Base-by-base conservation (phyloP, 2,888 invertebrate genomes). In the Plagiodera versicolora region DNA sequence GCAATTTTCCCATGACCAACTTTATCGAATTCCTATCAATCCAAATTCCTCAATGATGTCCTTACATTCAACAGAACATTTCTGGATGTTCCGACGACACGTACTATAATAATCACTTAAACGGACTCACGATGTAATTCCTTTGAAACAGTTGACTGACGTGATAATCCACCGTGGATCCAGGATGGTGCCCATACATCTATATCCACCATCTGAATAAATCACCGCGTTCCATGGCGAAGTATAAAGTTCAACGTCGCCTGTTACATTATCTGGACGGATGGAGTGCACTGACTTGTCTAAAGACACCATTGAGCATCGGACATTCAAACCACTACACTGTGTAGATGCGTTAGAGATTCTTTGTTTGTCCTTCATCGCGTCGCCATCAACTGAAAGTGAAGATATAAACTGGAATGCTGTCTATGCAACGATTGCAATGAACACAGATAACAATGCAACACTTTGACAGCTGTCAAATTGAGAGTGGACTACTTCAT, bases 161-260 rank as follows among this genome's bases (percentile, higher is more conserved):
- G 83, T 79, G 59, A 92, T 73, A 55, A 91, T 82, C 90, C 91
- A 91, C 16, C 85, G 79, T 1, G 81, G 73, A 67, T 88, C 85
- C 46, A 93, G 75, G 57, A 93, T 79, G 32, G 88, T 83, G 4
- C 90, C 92, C 47, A 87, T 83, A 73, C 92, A 92, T 70, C 80
- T 84, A 65, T 88, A 88, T 60, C 81, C 76, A 1, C 93, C 92
- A 72, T 92, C 86, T 0, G 85, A 81, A 76, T 86, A 90, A 54
- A 94, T 81, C 70, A 89, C 87, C 0, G 87, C 90, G 71, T 87
- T 80, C 92, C 92, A 93, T 0, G 91, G 90, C 84, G 87, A 87
- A 60, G 79, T 69, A 68, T 81, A 81, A 24, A 76, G 71, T 28
- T 75, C 79, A 69, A 79, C 74, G 39, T 73, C 66, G 44, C 73